Evolutionary conservation across 2,113 vertebrate genomes (phyloP).

Genomic region (Pteronura brasiliensis): DNA sequence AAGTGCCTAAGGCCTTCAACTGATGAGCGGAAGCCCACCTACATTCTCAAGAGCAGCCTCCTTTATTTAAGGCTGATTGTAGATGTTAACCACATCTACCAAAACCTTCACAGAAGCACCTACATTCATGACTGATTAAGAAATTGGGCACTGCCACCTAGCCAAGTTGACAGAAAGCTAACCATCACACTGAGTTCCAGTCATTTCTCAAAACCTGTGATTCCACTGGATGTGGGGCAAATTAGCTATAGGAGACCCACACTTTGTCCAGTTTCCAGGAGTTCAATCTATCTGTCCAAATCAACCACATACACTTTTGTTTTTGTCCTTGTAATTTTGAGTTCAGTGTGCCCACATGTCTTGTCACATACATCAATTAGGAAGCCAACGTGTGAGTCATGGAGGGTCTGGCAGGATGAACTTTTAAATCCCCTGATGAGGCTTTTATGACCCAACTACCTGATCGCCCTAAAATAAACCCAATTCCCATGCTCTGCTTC

Average conservation of each 20-base stretch:
- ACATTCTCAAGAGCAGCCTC: background rate
- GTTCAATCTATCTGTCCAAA: background rate
- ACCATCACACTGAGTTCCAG: background rate
- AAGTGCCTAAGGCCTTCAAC: background rate
- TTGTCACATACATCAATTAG: slow-evolving; percentile 35
- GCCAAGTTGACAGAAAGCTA: background rate
- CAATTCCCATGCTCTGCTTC: background rate
- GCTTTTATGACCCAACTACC: slow-evolving; percentile 34
- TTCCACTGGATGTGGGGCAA: background rate
- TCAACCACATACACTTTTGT: background rate
- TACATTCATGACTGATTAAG: background rate
- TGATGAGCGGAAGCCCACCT: background rate
- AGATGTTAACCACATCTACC: background rate
- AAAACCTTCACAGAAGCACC: background rate
- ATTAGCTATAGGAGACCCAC: background rate
- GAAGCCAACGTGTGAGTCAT: slow-evolving; percentile 46
- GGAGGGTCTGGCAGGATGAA: background rate
- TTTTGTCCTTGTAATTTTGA: slow-evolving; percentile 21
- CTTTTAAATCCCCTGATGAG: slow-evolving; percentile 26
- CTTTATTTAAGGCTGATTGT: background rate
- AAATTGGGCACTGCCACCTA: background rate
- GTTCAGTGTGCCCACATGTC: background rate
- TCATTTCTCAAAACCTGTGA: background rate
- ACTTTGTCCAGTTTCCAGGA: background rate
- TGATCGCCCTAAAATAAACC: slow-evolving; percentile 27